These are phyloP conservation scores for Nylanderia fulva DNA, from an alignment of 1,140 invertebrate species.

Conservation along the genomic window DNA sequence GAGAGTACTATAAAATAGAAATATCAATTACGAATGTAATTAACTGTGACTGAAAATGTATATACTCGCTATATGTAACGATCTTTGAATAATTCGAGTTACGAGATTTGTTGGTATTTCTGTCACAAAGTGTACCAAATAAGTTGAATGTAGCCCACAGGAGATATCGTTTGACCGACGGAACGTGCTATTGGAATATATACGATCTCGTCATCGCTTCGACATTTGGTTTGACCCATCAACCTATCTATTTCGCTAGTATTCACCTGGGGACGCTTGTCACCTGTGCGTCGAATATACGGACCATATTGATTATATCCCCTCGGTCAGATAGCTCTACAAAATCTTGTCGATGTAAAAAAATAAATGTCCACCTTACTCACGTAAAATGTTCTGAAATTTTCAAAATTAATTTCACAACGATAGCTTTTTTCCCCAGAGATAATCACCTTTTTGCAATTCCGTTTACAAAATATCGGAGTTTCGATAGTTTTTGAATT, in stretches of 20 bases:
- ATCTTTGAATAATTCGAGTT: slow-evolving; percentile 14
- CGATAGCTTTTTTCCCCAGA: not conserved
- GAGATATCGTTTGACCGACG: slow-evolving; percentile 20
- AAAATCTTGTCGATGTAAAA: not conserved
- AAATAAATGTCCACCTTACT: not conserved
- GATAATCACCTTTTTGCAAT: not conserved
- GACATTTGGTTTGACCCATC: slow-evolving; percentile 9
- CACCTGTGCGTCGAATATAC: not conserved
- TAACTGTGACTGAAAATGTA: not conserved
- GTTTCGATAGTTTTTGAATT: not conserved
- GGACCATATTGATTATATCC: not conserved
- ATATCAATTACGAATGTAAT: slow-evolving; percentile 9
- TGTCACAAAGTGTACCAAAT: slow-evolving; percentile 23
- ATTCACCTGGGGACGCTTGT: slow-evolving; percentile 39
- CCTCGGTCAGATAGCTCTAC: not conserved
- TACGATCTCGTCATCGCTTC: slow-evolving; percentile 18
- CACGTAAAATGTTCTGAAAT: not conserved
- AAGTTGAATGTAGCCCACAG: slow-evolving; percentile 9
- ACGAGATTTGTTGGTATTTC: not conserved
- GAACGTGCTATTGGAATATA: slow-evolving; percentile 18
- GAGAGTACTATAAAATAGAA: slow-evolving; percentile 14
- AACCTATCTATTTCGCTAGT: slow-evolving; percentile 11
- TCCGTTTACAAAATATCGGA: not conserved
- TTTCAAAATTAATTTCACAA: not conserved
- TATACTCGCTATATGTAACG: not conserved